Percentiles rank a stretch among this genome's conserved stretches.
These are phyloP conservation scores for Onychorhynchus coronatus DNA, from an alignment of 2,113 vertebrate species.

Conservation along the genomic window DNA sequence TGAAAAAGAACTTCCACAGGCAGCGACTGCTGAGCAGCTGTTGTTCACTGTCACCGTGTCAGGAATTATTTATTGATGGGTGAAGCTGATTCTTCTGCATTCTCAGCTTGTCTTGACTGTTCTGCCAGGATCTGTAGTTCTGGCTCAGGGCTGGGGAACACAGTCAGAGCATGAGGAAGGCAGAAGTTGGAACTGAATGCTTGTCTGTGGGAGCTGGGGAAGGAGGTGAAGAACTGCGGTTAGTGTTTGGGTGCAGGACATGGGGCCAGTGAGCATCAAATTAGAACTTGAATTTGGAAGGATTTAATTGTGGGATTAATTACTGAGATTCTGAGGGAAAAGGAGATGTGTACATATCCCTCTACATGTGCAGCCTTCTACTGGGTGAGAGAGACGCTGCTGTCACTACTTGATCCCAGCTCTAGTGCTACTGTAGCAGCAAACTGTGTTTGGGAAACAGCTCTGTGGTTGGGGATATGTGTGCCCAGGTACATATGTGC, in stretches of 20 bases:
- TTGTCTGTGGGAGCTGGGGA: background rate
- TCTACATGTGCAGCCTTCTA: background rate
- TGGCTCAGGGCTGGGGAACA: background rate
- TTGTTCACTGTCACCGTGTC: background rate
- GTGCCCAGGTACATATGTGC: background rate
- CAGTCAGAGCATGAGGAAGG: background rate
- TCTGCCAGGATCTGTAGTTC: background rate
- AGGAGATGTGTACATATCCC: background rate
- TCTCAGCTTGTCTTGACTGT: background rate
- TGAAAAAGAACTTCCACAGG: background rate
- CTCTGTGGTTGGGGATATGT: background rate
- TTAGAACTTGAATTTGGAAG: background rate
- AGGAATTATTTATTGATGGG: background rate
- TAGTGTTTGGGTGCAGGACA: background rate
- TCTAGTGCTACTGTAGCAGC: background rate
- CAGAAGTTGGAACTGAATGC: background rate
- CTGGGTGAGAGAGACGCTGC: background rate
- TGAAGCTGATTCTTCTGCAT: background rate
- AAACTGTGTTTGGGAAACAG: background rate
- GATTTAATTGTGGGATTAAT: background rate
- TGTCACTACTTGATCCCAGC: background rate
- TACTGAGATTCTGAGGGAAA: background rate
- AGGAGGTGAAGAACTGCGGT: background rate
- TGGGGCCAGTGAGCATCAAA: rapidly evolving
- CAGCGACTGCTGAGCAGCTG: background rate